A percentile compares a stretch with the other conserved stretches of the same genome.
Evolutionary conservation across 2,797 vertebrate species (phyloP).

Genomic region (Melanotaenia maccullochi): DNA sequence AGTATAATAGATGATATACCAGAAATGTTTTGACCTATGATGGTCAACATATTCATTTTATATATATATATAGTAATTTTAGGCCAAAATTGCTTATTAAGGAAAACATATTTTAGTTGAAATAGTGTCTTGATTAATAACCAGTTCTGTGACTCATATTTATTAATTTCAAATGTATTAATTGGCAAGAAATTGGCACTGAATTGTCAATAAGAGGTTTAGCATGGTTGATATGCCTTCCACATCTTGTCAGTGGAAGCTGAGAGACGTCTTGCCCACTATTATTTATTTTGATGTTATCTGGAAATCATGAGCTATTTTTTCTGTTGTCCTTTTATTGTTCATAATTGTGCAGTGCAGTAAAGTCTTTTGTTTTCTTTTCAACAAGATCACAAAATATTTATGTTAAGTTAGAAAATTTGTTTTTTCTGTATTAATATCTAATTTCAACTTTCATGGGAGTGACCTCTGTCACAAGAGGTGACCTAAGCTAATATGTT

Average conservation of each 20-base stretch:
- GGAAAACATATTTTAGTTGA: no score
- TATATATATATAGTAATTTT: no score
- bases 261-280: neutral
- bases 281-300: neutral
- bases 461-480: no score
- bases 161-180: neutral
- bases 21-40: no score
- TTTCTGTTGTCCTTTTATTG: neutral
- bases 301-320: neutral
- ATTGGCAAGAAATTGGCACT: no score
- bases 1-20: no score
- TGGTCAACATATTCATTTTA: no score
- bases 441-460: neutral
- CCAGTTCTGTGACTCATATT: no score
- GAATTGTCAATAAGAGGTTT: neutral
- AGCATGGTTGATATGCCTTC: neutral
- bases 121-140: no score
- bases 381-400: neutral
- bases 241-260: neutral
- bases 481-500: neutral
- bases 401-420: neutral
- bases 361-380: neutral
- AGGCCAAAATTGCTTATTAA: no score
- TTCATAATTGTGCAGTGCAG: neutral
- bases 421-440: neutral